These are phyloP conservation scores for Trachurus trachurus DNA, from an alignment of 2,797 vertebrate genomes.

Conservation along the genomic window DNA sequence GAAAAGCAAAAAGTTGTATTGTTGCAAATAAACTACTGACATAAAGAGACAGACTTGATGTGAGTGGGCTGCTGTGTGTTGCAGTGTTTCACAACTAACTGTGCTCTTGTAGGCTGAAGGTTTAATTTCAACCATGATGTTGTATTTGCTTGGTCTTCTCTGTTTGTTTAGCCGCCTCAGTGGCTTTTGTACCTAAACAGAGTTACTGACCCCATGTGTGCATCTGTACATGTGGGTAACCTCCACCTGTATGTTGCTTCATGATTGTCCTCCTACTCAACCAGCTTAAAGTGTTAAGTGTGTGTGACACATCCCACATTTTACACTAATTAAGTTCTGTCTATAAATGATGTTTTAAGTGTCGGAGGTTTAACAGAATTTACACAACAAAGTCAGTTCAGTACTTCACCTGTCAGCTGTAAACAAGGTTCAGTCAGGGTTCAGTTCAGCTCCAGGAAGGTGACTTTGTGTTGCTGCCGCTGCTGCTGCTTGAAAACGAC, in stretches of 20 bases:
- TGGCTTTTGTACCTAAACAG: neutral
- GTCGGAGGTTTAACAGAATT: too few relatives aligned
- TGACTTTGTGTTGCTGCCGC: neutral
- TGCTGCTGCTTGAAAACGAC: neutral
- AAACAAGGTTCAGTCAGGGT: neutral
- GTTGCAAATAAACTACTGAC: too few relatives aligned
- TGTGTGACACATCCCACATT: neutral
- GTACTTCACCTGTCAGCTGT: neutral
- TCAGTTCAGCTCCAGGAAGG: neutral
- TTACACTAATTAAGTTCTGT: neutral
- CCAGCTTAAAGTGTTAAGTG: neutral
- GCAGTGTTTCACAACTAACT: too few relatives aligned
- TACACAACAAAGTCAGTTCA: neutral
- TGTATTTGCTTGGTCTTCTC: neutral
- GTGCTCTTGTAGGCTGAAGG: too few relatives aligned
- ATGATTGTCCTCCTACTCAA: neutral
- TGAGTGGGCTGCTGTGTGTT: too few relatives aligned
- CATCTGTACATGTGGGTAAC: neutral
- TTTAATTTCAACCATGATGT: neutral
- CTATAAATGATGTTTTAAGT: too few relatives aligned
- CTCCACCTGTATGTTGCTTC: neutral
- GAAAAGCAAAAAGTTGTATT: too few relatives aligned
- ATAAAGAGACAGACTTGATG: too few relatives aligned
- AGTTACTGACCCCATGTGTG: neutral
- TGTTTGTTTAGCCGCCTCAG: neutral